Percentiles rank a stretch among this genome's conserved stretches.
Conservation (phyloP, 2,888 invertebrate species). For the Coelopa pilipes region DNA sequence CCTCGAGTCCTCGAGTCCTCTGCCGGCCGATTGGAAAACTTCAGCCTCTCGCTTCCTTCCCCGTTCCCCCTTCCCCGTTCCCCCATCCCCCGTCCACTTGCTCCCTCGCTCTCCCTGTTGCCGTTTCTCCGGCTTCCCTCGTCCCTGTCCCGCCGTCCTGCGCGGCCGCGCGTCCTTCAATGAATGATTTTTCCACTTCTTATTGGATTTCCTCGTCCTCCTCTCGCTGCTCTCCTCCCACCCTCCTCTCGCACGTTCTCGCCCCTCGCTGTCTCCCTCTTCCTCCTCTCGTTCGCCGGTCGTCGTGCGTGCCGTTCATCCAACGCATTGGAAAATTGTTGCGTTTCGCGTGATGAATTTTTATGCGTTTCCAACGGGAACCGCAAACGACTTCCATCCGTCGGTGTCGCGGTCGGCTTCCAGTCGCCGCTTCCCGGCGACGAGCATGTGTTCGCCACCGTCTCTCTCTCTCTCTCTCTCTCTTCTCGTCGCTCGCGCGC, state of each 20-base stretch:
- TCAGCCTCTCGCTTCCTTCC: background rate
- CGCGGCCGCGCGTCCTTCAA: too few species aligned
- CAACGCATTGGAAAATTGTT: slow-evolving; percentile 56
- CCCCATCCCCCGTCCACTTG: background rate
- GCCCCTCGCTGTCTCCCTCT: background rate
- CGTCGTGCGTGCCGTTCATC: slow-evolving; percentile 35
- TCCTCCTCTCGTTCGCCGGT: slow-evolving; percentile 39
- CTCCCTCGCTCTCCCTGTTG: background rate
- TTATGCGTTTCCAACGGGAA: slow-evolving; percentile 36
- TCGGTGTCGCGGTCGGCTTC: background rate
- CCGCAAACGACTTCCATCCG: background rate
- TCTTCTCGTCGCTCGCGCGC: too few species aligned
- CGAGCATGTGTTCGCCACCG: background rate
- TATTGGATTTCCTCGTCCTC: slow-evolving; percentile 24
- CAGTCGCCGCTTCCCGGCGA: background rate
- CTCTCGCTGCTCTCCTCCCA: background rate
- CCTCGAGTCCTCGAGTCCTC: too few species aligned
- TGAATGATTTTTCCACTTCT: slow-evolving; percentile 14
- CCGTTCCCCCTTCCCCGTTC: background rate
- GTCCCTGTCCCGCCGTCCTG: background rate
- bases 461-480: background rate
- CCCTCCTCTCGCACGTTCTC: background rate
- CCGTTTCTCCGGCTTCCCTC: background rate
- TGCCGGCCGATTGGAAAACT: background rate
- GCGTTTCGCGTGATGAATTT: slow-evolving; percentile 59